Evolutionary conservation across 1,140 invertebrate genomes (phyloP), one percentile per base, ranked within the genome.

Genomic region (Leptinotarsa undecemlineata): DNA sequence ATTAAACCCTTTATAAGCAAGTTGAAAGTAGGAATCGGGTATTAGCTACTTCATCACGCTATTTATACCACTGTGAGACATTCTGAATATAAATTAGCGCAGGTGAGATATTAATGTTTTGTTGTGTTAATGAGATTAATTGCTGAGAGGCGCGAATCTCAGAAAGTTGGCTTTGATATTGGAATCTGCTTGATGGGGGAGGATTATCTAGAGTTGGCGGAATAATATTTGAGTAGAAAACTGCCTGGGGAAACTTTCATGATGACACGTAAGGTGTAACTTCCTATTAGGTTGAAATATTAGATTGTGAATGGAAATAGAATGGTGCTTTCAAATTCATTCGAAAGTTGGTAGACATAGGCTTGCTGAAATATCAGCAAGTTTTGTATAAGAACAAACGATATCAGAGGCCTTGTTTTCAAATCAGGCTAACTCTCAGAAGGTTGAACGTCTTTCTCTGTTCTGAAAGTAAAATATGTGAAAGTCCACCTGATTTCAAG

Each of bases 1-100:
- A 69, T 69, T 69, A 69, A 69, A 48, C 20, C 33, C 68, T 48
- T 19, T 69, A 69, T 42, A 48, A 69, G 68, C 68, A 47, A 15
- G 26, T 69, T 69, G 14, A 47, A 69, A 69, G 19, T 69, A 69
- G 48, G 62, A 17, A 26, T 64, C 47, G 21, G 20, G 14, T 57
- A 57, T 57, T 42, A 67, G 42, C n/a, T 67, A 67, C 42, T 67
- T 67, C 42, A 42, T 67, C 64, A 67, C 64, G 64, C 21, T 67
- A 67, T 67, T 67, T 67, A 67, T 42, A 67, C 6, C 3, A 26
- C 64, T 42, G 14, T 23, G 63, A 42, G 8, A 5, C 26, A 13
- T 67, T 42, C 23, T 23, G 64, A 19, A 42, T 33, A 67, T 67
- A 4, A 67, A 67, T 67, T 67, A 21, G 3, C n/a, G 15, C 19